phyloP scores from a whole-genome alignment of 2,113 vertebrate species.

The Podilymbus podiceps region DNA sequence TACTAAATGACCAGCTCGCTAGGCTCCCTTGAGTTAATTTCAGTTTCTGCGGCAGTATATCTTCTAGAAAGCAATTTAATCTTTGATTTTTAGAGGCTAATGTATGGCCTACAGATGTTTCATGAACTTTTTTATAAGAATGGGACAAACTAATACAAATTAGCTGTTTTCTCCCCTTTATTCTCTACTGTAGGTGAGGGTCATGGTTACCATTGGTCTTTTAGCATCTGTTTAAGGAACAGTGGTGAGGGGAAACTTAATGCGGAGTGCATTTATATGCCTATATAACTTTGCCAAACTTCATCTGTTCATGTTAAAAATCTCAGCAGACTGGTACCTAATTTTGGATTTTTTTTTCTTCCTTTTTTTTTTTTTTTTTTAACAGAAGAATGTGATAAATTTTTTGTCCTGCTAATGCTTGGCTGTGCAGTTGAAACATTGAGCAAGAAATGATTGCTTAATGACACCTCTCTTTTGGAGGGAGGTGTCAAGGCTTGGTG shows the following conservation, averaged over 20 bases:
- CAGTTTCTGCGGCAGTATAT: rapidly evolving
- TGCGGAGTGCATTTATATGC: not conserved
- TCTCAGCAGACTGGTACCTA: not conserved
- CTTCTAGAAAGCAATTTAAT: not conserved
- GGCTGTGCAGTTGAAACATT: not conserved
- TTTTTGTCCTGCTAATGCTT: not conserved
- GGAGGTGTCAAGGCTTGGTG: not conserved
- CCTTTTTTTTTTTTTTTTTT: not conserved
- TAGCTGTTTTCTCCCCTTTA: not conserved
- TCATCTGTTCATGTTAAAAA: not conserved
- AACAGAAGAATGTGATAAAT: not conserved
- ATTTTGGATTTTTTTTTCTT: not conserved
- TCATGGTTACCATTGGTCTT: not conserved
- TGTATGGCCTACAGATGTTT: not conserved
- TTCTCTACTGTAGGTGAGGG: not conserved
- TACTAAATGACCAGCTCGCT: not conserved
- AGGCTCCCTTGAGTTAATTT: not conserved
- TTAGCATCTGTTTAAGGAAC: not conserved
- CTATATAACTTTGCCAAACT: not conserved
- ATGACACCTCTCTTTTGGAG: not conserved
- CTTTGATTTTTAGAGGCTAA: not conserved
- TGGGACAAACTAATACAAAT: not conserved
- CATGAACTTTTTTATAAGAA: no score
- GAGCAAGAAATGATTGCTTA: not conserved
- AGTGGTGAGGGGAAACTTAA: not conserved